phyloP scores from a whole-genome alignment of 2,888 invertebrate species.

The Ectemnius lituratus region DNA sequence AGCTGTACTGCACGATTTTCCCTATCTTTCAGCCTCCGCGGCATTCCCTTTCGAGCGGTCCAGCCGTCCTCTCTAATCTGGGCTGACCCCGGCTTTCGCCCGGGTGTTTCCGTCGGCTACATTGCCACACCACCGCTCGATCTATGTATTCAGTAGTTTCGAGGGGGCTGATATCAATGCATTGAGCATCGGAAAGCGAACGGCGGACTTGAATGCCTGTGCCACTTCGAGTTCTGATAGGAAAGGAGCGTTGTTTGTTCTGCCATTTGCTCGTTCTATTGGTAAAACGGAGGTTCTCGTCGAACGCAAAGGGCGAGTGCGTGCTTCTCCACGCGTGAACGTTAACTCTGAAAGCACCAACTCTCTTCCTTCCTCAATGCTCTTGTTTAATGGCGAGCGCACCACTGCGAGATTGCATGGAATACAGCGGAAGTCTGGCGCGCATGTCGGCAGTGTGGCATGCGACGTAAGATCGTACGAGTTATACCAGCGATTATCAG shows the following conservation, averaged over 20 bases:
- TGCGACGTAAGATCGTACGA: too few species aligned
- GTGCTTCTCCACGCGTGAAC: too few species aligned
- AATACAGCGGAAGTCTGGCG: too few species aligned
- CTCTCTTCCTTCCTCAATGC: too few species aligned
- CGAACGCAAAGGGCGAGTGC: too few species aligned
- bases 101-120: conserved; percentile 18
- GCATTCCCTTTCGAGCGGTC: conserved; percentile 28
- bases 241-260: conserved; percentile 13
- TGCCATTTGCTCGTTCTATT: neutral
- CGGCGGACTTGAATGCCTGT: neutral
- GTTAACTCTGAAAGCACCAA: too few species aligned
- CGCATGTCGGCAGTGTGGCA: too few species aligned
- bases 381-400: too few species aligned
- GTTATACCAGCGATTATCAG: too few species aligned
- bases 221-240: conserved; percentile 17
- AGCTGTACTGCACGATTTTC: conserved; percentile 45
- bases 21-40: conserved; percentile 54
- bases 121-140: neutral
- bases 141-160: conserved; percentile 19
- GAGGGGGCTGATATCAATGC: conserved; percentile 35
- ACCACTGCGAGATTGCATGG: too few species aligned
- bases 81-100: conserved; percentile 24
- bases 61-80: conserved; percentile 41
- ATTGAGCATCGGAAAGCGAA: conserved; percentile 23
- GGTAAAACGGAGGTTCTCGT: too few species aligned